Base-by-base conservation (phyloP, 2,888 invertebrate genomes). In the Venusia cambrica region DNA sequence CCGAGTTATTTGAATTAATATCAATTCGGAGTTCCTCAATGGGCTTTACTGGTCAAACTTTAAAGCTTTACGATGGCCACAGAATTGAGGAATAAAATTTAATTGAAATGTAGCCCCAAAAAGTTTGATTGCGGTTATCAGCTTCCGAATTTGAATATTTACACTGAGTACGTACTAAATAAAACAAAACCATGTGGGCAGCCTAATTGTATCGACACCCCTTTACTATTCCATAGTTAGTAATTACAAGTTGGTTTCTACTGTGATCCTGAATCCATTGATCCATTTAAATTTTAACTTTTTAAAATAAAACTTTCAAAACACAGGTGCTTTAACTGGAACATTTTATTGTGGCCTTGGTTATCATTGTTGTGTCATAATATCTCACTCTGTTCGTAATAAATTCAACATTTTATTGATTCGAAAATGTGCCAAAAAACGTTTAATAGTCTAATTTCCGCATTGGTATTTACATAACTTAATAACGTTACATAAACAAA, bases 1-100 rank as follows among this genome's bases (percentile, higher is more conserved):
- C 87, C 71, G 71, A 84, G 78, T 85, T 87, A 87, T 87, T 87
- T 87, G 87, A 85, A 87, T 87, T 87, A 84, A 85, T 87, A 85
- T 87, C 84, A 83, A 85, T 85, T 78, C 85, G 74, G 81, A 81
- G 81, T 83, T 84, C 72, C 84, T 87, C 85, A 87, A 85, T 87
- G 87, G 87, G 80, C 79, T 85, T 85, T 75, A 85, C 85, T 84
- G 76, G 83, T 87, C 85, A 74, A 78, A 84, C 80, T 78, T 78
- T 87, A 84, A 84, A 85, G 70, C 84, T 87, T 87, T 87, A 87
- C 77, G 83, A 79, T 76, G 66, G 75, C 72, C 80, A 73, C 80
- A 73, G 81, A 74, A 83, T 78, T 75, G 81, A 78, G 78, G 73
- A 81, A 87, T 87, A 85, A 87, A 87, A 84, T 81, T 87, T 85